Percentiles rank a stretch among this genome's conserved stretches.
phyloP scores from a whole-genome alignment of 2,113 vertebrate genomes.

The Nestor notabilis region DNA sequence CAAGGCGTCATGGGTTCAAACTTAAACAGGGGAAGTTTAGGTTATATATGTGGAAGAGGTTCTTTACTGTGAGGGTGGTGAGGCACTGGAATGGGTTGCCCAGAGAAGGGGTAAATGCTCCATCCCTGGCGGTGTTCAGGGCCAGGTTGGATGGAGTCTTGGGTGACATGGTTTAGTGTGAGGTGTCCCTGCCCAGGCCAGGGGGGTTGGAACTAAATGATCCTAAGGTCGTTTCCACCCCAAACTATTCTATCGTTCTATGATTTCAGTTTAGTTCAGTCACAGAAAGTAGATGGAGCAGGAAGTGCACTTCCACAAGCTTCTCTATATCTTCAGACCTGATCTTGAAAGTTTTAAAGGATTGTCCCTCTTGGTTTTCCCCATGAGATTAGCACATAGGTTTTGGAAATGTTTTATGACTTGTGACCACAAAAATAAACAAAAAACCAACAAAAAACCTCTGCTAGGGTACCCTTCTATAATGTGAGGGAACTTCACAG shows the following conservation, averaged over 20 bases:
- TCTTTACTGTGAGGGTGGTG: background rate
- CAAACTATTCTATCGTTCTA: background rate
- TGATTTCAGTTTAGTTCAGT: background rate
- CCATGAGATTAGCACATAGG: background rate
- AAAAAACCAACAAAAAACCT: too few species aligned
- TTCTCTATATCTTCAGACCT: background rate
- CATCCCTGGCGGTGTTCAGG: background rate
- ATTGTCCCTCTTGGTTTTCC: background rate
- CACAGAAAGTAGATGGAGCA: background rate
- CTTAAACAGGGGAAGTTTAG: background rate
- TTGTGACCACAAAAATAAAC: background rate
- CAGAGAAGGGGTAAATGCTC: background rate
- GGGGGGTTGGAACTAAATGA: background rate
- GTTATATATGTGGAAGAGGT: background rate
- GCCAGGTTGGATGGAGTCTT: background rate
- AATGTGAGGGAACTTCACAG: background rate
- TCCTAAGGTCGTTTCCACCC: background rate
- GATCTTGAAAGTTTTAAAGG: background rate
- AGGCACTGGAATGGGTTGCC: background rate
- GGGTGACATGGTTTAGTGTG: background rate
- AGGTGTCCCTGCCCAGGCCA: background rate
- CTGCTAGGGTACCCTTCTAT: background rate
- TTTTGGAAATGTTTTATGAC: background rate
- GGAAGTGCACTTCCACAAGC: background rate
- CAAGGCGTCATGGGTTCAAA: background rate